Base-by-base conservation (phyloP, 2,888 invertebrate species). In the Antitype chi region DNA sequence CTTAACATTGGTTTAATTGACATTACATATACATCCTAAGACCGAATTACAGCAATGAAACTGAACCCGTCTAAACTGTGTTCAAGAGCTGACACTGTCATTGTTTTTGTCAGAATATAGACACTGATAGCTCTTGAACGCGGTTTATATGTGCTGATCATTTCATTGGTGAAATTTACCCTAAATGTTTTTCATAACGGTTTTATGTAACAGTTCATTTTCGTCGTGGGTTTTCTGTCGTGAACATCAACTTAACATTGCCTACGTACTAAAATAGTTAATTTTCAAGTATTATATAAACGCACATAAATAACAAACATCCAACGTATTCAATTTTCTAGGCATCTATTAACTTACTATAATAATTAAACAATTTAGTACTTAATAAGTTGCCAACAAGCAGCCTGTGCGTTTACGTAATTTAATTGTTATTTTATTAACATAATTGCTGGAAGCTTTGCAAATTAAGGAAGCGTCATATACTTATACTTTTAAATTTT, bases 271-370 rank as follows among this genome's bases (percentile, higher is more conserved):
- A 80, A 67, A 70, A 70, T 52, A 68, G 13, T 59, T 43, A 67
- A 43, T 72, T 66, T 43, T 74, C 69, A 38, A 79, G 28, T 63
- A 63, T 43, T 55, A 67, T 62, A 52, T 43, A 66, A 52, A 68
- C 76, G 49, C 59, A 59, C 62, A 76, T 72, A 69, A 67, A 67
- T 63, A 80, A 79, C 59, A 76, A 73, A 57, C 72, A 71, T 82
- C 1, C 67, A 82, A 64, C 70, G n/a, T 75, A 70, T 79, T 55
- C 8, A 0, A 64, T 32, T 73, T 28, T 69, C 15, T 70, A 78
- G 70, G 73, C 55, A 76, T 57, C 79, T 67, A 82, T 49, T 32
- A 78, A 74, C 68, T 73, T 63, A 70, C 53, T 66, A 72, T 32
- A 53, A 76, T 53, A 67, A 49, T 60, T 52, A 78, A 80, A 76